Percentiles rank a stretch among this genome's conserved stretches.
These are phyloP conservation scores for Nymphalis c-album DNA, from an alignment of 2,888 invertebrate genomes.

Conservation along the genomic window DNA sequence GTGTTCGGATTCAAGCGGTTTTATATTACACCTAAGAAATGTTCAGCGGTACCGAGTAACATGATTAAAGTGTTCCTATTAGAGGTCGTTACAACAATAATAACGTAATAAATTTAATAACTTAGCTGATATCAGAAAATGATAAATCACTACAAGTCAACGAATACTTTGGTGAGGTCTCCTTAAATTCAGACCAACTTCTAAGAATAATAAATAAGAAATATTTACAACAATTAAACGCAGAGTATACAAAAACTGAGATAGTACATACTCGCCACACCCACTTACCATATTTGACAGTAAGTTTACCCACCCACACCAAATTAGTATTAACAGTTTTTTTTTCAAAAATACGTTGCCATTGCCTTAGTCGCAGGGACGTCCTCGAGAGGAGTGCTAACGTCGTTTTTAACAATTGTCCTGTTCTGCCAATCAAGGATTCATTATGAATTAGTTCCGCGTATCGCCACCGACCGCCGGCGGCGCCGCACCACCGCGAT, in stretches of 20 bases:
- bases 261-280: conserved; percentile 7
- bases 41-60: conserved; percentile 38
- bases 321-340: conserved; percentile 19
- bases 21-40: conserved; percentile 59
- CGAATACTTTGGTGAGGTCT: no score
- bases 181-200: background rate
- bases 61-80: conserved; percentile 40
- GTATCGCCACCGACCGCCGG: conserved; percentile 39
- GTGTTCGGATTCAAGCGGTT: conserved; percentile 62
- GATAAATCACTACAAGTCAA: background rate
- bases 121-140: conserved; percentile 20
- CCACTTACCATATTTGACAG: conserved; percentile 5
- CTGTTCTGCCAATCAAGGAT: conserved; percentile 33
- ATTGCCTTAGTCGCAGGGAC: conserved; percentile 20
- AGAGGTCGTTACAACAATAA: conserved; percentile 34
- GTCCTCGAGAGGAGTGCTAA: conserved; percentile 32
- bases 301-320: conserved; percentile 10
- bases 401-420: conserved; percentile 36
- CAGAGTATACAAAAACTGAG: background rate
- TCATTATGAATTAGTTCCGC: conserved; percentile 53
- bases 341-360: conserved; percentile 22
- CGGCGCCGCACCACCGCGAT: conserved; percentile 37
- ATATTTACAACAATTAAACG: background rate
- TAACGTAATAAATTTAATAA: conserved; percentile 38
- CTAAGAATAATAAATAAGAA: background rate